A percentile compares a stretch with the other conserved stretches of the same genome.
phyloP scores from a whole-genome alignment of 2,797 vertebrate genomes.

The Poecilia gillii region DNA sequence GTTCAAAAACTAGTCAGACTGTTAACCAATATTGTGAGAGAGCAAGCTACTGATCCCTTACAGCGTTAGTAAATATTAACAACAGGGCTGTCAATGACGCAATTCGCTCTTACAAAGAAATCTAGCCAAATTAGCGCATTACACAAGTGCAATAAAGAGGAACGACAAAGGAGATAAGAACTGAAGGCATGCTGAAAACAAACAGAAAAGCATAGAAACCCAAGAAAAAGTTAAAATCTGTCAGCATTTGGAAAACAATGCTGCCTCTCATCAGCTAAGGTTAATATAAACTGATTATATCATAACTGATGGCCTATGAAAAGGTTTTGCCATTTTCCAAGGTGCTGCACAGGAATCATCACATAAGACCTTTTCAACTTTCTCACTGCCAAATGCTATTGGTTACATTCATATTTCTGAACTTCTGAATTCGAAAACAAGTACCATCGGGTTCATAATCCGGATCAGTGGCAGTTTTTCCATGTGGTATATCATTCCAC shows the following conservation, averaged over 20 bases:
- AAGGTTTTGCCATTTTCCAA: not conserved
- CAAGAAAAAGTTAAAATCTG: not conserved
- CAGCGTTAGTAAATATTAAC: not conserved
- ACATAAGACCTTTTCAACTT: not conserved
- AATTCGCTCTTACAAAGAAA: not conserved
- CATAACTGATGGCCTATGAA: not conserved
- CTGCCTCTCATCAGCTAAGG: not conserved
- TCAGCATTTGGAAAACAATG: not conserved
- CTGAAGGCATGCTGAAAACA: not conserved
- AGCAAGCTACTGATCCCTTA: not conserved
- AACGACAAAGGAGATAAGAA: not conserved
- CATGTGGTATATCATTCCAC: not conserved
- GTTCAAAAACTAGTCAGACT: not conserved
- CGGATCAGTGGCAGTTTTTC: not conserved
- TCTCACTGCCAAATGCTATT: not conserved
- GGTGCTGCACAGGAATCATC: not conserved
- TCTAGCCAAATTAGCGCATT: not conserved
- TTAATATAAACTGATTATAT: not conserved
- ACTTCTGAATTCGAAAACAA: not conserved
- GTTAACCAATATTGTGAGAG: not conserved
- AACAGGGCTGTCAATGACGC: not conserved
- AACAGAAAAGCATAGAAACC: not conserved
- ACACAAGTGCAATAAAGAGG: not conserved
- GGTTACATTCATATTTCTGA: not conserved
- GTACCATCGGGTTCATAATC: not conserved